Percentiles rank a stretch among this genome's conserved stretches.
phyloP scores from a whole-genome alignment of 2,797 vertebrate species.

The Periparus ater region DNA sequence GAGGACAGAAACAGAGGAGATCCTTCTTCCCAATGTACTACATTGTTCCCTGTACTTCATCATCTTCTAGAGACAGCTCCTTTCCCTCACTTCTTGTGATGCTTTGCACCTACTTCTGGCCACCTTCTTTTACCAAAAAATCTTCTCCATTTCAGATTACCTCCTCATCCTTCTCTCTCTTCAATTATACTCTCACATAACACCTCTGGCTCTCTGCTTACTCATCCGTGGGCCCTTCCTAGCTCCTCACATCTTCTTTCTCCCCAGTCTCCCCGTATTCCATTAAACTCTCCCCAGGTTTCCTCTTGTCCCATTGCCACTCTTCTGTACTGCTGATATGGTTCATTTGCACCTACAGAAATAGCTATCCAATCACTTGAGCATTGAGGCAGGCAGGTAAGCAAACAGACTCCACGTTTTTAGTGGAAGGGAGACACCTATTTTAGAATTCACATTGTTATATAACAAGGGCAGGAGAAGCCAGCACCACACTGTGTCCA shows the following conservation, averaged over 20 bases:
- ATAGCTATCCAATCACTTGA: neutral
- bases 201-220: neutral
- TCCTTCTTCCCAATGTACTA: neutral
- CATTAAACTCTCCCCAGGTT: neutral
- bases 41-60: neutral
- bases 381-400: neutral
- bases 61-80: rapidly evolving
- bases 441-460: neutral
- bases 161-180: neutral
- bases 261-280: neutral
- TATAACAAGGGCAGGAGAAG: neutral
- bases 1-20: neutral
- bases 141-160: neutral
- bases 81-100: neutral
- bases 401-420: neutral
- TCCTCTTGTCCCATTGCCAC: neutral
- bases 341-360: neutral
- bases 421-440: neutral
- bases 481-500: neutral
- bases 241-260: neutral
- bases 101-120: neutral
- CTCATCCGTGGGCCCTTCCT: neutral
- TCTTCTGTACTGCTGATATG: neutral
- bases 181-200: neutral
- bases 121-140: neutral